Conservation (phyloP, 2,888 invertebrate genomes). For the Drosophila nr. fundita region DNA sequence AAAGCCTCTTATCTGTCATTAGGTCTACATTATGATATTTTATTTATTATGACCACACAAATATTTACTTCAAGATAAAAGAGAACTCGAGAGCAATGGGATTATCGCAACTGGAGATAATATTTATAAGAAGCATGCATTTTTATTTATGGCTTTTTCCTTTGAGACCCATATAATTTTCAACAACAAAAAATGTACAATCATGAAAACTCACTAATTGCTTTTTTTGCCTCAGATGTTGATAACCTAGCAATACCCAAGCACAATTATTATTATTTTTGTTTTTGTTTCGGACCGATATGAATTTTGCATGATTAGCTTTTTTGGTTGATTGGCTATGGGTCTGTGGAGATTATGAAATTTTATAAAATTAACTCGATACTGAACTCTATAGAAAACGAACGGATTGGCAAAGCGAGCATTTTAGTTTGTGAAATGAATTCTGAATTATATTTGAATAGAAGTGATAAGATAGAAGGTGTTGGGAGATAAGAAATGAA, state of each 20-base stretch:
- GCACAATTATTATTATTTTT: background rate
- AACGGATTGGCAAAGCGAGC: background rate
- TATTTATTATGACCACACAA: slow-evolving; percentile 14
- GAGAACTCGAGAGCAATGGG: slow-evolving; percentile 2
- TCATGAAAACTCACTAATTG: slow-evolving; percentile 8
- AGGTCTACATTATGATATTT: slow-evolving; percentile 27
- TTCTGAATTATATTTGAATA: background rate
- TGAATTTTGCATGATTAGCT: slow-evolving; percentile 64
- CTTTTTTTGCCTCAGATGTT: slow-evolving; percentile 7
- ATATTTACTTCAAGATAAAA: slow-evolving; percentile 43
- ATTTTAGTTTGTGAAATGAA: background rate
- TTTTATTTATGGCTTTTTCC: background rate
- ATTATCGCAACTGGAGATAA: slow-evolving; percentile 39
- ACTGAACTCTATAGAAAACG: slow-evolving; percentile 2
- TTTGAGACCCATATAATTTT: background rate
- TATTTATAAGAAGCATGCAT: slow-evolving; percentile 8
- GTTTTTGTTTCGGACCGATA: background rate
- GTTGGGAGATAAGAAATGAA: background rate
- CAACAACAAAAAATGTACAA: background rate
- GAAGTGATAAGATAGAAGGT: background rate
- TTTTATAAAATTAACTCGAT: slow-evolving; percentile 36
- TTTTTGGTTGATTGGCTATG: slow-evolving; percentile 24
- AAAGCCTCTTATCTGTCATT: slow-evolving; percentile 49
- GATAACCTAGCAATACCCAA: slow-evolving; percentile 33
- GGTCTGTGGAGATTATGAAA: slow-evolving; percentile 45